These are phyloP conservation scores for Scaptomyza flava DNA, from an alignment of 2,888 invertebrate species.

Conservation along the genomic window DNA sequence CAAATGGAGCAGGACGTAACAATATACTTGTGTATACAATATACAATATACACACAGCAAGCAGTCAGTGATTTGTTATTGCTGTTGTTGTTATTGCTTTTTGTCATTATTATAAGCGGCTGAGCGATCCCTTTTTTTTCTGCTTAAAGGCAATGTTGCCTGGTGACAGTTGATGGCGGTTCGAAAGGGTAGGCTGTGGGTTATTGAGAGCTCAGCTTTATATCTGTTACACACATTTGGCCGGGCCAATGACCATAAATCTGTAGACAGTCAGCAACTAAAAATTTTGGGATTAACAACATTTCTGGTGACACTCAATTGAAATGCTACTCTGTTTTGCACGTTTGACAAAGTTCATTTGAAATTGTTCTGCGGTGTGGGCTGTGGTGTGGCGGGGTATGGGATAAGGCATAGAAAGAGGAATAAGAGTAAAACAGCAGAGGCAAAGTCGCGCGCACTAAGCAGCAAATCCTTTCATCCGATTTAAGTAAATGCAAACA, in stretches of 20 bases:
- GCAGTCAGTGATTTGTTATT: conserved; percentile 65
- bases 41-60: not conserved
- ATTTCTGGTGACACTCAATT: conserved; percentile 57
- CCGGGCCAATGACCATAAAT: conserved; percentile 60
- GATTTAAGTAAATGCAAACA: conserved; percentile 79
- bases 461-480: conserved; percentile 80
- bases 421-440: conserved; percentile 12
- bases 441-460: conserved; percentile 73
- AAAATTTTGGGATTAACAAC: conserved; percentile 16
- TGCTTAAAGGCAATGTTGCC: conserved; percentile 40
- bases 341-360: conserved; percentile 57
- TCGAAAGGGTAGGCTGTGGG: not conserved
- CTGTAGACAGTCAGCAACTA: conserved; percentile 42
- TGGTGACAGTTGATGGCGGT: conserved; percentile 52
- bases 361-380: conserved; percentile 31
- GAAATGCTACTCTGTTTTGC: conserved; percentile 56
- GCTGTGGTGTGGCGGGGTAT: not conserved
- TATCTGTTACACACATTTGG: conserved; percentile 63
- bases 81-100: conserved; percentile 45
- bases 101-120: conserved; percentile 78
- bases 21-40: conserved; percentile 34
- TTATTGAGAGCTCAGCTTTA: conserved; percentile 45
- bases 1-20: conserved; percentile 64
- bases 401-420: not conserved
- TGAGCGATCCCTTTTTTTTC: conserved; percentile 62